Conservation (phyloP, 2,888 invertebrate species). For the Polyploca ridens region DNA sequence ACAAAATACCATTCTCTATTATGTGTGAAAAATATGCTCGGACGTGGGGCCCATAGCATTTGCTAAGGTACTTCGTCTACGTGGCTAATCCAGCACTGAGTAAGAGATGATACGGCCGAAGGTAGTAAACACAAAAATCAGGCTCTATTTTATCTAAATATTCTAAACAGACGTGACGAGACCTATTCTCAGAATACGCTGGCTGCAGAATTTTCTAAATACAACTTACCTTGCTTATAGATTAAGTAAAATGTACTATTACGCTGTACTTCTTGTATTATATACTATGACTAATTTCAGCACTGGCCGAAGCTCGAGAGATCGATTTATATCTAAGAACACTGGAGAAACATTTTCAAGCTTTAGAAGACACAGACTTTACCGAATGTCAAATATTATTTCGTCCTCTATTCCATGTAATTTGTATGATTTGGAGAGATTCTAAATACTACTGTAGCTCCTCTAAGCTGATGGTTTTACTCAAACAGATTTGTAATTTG, state of each 20-base stretch:
- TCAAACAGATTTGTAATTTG: constrained; percentile 96
- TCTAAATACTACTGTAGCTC: constrained; percentile 96
- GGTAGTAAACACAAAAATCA: too few relatives aligned
- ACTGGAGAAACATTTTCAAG: constrained; percentile 90
- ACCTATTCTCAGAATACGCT: too few relatives aligned
- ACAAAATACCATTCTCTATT: too few relatives aligned
- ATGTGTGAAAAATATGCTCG: too few relatives aligned
- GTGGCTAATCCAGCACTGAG: too few relatives aligned
- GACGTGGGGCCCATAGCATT: too few relatives aligned
- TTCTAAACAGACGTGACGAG: too few relatives aligned
- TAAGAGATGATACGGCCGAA: too few relatives aligned
- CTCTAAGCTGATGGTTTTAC: constrained; percentile 93
- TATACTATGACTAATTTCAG: constrained; percentile 64
- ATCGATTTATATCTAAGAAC: constrained; percentile 94
- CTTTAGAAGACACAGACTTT: constrained; percentile 93
- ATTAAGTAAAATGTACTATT: background rate
- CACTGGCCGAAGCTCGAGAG: constrained; percentile 95
- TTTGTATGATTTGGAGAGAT: constrained; percentile 96
- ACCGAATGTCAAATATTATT: constrained; percentile 91
- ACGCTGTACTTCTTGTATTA: background rate
- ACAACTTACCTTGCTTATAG: background rate
- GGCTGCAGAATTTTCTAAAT: too few relatives aligned
- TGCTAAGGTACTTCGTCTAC: too few relatives aligned
- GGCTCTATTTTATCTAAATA: too few relatives aligned
- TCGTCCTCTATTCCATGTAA: constrained; percentile 92